A percentile compares a stretch with the other conserved stretches of the same genome.
Evolutionary conservation across 1,140 invertebrate genomes (phyloP).

Genomic region (Hyposmocoma kahamanoa): DNA sequence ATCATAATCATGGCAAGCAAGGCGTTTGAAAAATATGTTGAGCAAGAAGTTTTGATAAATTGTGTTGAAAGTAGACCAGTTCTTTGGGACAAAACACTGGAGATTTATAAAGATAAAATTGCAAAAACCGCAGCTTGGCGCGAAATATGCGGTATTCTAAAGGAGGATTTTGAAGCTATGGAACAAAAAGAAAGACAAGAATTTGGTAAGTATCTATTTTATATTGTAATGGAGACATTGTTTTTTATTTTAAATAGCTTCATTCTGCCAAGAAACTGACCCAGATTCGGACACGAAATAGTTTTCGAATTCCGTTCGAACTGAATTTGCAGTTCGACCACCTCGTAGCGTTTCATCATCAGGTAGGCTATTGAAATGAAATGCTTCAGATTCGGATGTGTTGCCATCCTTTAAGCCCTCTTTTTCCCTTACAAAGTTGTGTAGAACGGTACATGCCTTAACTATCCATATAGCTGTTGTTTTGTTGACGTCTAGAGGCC

Average conservation of each 20-base stretch:
- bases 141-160: neutral
- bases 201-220: neutral
- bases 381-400: neutral
- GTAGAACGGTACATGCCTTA: constrained; percentile 6
- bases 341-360: neutral
- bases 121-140: neutral
- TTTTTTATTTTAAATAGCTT: neutral
- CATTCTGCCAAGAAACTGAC: neutral
- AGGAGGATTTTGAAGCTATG: neutral
- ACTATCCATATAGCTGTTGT: constrained; percentile 26
- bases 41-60: neutral
- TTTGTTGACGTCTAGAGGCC: constrained; percentile 26
- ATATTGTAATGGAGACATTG: neutral
- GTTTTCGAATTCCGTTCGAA: constrained; percentile 6
- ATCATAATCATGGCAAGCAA: no score
- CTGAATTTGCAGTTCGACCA: neutral
- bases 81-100: neutral
- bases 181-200: neutral
- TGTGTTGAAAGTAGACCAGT: neutral
- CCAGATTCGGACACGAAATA: constrained; percentile 6
- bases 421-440: constrained; percentile 3
- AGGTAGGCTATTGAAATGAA: neutral
- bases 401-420: neutral
- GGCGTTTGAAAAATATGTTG: constrained; percentile 6
- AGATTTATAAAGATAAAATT: neutral